These are phyloP conservation scores for Anguilla rostrata DNA, from an alignment of 2,113 vertebrate species.

Conservation along the genomic window DNA sequence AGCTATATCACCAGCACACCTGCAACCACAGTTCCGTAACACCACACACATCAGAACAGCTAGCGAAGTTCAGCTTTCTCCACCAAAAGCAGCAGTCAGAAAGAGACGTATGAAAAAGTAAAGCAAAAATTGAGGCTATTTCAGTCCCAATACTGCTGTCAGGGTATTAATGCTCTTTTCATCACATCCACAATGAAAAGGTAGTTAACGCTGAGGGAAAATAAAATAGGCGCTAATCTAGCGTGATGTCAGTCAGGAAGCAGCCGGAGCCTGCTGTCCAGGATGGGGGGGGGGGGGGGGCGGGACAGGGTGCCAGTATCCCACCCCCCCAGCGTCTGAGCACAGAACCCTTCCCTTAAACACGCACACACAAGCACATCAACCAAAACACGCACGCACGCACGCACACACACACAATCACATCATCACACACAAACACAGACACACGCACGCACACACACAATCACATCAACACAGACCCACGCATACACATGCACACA, in stretches of 20 bases:
- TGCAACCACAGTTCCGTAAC: background rate
- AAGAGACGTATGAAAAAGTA: background rate
- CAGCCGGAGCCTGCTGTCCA: background rate
- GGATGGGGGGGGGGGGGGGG: background rate
- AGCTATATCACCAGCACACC: background rate
- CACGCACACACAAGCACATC: background rate
- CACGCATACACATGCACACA: background rate
- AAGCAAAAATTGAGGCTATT: background rate
- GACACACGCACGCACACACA: background rate
- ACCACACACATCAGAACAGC: background rate
- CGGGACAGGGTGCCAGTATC: background rate
- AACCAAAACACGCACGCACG: background rate
- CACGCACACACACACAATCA: slow-evolving; percentile 3
- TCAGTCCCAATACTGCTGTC: background rate
- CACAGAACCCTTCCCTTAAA: background rate
- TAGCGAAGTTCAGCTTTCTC: background rate
- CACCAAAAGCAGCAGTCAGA: background rate
- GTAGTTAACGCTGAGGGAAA: background rate
- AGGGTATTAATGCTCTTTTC: background rate
- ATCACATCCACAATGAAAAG: slow-evolving; percentile 12
- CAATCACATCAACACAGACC: no score
- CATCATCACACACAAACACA: background rate
- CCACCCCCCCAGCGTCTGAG: no score
- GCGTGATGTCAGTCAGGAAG: background rate
- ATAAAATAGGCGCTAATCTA: background rate